Evolutionary conservation across 30 jellyfish, hydroid and myxozoan species (phyloP).

Genomic region (Cassiopea xamachana): DNA sequence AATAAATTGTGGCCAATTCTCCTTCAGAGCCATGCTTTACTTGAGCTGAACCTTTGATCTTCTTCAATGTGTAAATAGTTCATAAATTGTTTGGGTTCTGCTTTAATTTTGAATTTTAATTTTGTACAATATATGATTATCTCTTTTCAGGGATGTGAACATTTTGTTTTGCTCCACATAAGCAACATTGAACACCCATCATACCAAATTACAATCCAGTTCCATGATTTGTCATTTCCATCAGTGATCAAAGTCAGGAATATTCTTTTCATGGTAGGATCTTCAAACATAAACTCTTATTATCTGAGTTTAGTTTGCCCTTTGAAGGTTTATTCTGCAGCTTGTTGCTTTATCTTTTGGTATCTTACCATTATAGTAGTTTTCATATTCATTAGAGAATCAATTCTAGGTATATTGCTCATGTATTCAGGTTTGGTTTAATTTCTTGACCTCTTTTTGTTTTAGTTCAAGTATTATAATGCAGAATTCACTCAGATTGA

Average conservation of each 20-base stretch:
- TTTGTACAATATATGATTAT: background rate
- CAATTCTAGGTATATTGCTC: no score
- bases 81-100: no score
- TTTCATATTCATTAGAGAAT: no score
- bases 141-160: conserved; percentile 86
- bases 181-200: conserved; percentile 90
- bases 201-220: conserved; percentile 69
- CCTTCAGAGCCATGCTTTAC: no score
- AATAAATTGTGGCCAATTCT: no score
- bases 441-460: background rate
- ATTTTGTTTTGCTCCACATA: conserved; percentile 87
- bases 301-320: background rate
- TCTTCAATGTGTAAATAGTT: no score
- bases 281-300: background rate
- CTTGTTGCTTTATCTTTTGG: background rate
- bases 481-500: conserved; percentile 98
- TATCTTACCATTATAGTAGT: no score
- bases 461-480: conserved; percentile 89
- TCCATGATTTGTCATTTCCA: conserved; percentile 84
- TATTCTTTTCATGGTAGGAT: conserved; percentile 87
- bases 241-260: conserved; percentile 78
- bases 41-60: no score
- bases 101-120: no score
- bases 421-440: background rate
- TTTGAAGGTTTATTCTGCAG: background rate